Evolutionary conservation across 1,140 invertebrate genomes (phyloP).

Genomic region (Drosophila parvula): DNA sequence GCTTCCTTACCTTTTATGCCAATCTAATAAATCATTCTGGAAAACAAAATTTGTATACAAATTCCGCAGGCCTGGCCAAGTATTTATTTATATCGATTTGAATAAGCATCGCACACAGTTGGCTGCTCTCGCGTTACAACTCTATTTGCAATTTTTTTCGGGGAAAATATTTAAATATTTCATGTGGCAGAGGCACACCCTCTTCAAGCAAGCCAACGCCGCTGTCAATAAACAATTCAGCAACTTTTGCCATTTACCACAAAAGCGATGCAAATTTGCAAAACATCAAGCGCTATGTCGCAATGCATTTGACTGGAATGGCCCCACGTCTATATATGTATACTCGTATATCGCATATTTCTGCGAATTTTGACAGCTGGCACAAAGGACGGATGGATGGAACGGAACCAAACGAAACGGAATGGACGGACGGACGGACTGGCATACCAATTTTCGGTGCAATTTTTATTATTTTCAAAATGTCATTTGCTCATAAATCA

Average conservation of each 20-base stretch:
- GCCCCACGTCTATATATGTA: background rate
- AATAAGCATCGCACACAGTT: slow-evolving; percentile 5
- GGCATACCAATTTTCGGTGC: slow-evolving; percentile 58
- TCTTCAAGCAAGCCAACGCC: slow-evolving; percentile 22
- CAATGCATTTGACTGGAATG: slow-evolving; percentile 47
- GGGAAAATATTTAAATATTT: slow-evolving; percentile 42
- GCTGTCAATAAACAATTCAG: slow-evolving; percentile 65
- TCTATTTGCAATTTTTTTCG: slow-evolving; percentile 20
- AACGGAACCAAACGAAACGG: slow-evolving; percentile 4
- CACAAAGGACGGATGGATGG: slow-evolving; percentile 18
- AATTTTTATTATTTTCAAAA: slow-evolving; percentile 73
- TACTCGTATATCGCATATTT: slow-evolving; percentile 35
- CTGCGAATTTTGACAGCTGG: slow-evolving; percentile 58
- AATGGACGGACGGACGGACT: slow-evolving; percentile 10
- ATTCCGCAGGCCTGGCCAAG: background rate
- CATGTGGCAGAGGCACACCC: background rate
- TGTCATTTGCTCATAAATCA: slow-evolving; percentile 75
- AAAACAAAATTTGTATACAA: background rate
- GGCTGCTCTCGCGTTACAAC: background rate
- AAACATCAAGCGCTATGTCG: slow-evolving; percentile 58
- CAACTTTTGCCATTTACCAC: slow-evolving; percentile 56
- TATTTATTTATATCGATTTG: slow-evolving; percentile 27
- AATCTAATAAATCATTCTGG: slow-evolving; percentile 1
- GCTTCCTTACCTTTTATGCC: background rate
- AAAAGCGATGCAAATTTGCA: slow-evolving; percentile 67